Evolutionary conservation across 2,113 vertebrate genomes (phyloP), one percentile per base, ranked within the genome.

Genomic region (Carollia perspicillata): DNA sequence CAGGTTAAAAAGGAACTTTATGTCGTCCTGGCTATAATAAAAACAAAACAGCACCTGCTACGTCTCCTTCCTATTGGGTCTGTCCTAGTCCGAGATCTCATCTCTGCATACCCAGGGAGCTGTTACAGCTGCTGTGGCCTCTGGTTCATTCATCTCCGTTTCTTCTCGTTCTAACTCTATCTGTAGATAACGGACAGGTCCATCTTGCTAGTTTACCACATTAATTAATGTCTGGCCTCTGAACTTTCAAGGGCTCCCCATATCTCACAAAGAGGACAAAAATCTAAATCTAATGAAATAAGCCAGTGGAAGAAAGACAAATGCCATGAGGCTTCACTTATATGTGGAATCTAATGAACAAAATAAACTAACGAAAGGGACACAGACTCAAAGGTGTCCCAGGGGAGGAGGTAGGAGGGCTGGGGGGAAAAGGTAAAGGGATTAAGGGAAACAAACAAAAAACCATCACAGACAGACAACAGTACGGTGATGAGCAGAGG

Each of bases 191-290:
- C 13, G 65, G 37, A 71, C 49, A 72, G 58, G 23, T 87, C 47
- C 68, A 72, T 71, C 63, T 23, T 65, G 30, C 40, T 66, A 13
- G 44, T 86, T 93, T 81, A 69, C 51, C 12, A 84, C 8, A 79
- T 37, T 84, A 84, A 79, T 49, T 84, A 84, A 75, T 51, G 42
- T 35, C 37, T 88, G 69, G 44, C 68, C 66, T 95, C 63, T 42
- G 79, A 87, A 84, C 49, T 90, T 90, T 44, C 49, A 42, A 94
- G 90, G 33, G 12, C 11, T 84, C 49, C 37, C 23, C 65, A 16
- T 58, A 79, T 23, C 68, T 93, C 86, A 28, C n/a, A 78, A n/a
- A 91, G 79, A 89, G 60, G 51, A 89, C 85, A 66, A 91, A 94
- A 96, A 77, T 13, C 4, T 37, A 81, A 96, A 85, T 69, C 79